These are phyloP conservation scores for Parasteatoda lunata DNA, from an alignment of 2,888 invertebrate genomes.

Conservation along the genomic window DNA sequence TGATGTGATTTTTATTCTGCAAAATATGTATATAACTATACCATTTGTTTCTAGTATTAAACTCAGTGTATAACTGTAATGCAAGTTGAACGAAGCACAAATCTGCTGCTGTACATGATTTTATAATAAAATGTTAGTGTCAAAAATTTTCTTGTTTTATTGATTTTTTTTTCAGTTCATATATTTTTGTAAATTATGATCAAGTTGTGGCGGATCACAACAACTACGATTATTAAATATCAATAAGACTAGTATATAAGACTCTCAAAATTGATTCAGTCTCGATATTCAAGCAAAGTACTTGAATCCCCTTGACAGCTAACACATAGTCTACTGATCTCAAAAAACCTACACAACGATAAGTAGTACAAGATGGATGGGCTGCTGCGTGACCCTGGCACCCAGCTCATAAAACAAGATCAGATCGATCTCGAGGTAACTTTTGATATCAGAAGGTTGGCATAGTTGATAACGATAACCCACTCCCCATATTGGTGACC, in stretches of 20 bases:
- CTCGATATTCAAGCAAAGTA: not conserved
- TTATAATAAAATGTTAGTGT: slow-evolving; percentile 66
- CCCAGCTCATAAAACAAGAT: no score
- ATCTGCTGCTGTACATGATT: slow-evolving; percentile 63
- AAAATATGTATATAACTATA: slow-evolving; percentile 42
- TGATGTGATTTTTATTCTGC: slow-evolving; percentile 27
- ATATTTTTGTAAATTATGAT: not conserved
- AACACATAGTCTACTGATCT: not conserved
- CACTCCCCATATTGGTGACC: no score
- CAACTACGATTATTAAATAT: not conserved
- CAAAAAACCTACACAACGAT: not conserved
- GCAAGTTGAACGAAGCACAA: slow-evolving; percentile 57
- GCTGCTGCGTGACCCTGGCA: no score
- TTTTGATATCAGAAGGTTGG: no score
- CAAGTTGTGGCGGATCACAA: not conserved
- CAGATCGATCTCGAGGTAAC: no score
- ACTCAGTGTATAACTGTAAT: slow-evolving; percentile 31
- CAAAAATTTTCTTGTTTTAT: not conserved
- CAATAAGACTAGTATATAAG: not conserved
- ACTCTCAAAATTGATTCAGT: not conserved
- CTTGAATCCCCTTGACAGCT: no score
- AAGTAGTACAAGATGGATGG: no score
- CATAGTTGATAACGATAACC: no score
- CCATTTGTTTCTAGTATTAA: slow-evolving; percentile 38
- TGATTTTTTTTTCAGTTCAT: not conserved